Base-by-base conservation (phyloP, 2,888 invertebrate genomes). In the Melanargia galathea region DNA sequence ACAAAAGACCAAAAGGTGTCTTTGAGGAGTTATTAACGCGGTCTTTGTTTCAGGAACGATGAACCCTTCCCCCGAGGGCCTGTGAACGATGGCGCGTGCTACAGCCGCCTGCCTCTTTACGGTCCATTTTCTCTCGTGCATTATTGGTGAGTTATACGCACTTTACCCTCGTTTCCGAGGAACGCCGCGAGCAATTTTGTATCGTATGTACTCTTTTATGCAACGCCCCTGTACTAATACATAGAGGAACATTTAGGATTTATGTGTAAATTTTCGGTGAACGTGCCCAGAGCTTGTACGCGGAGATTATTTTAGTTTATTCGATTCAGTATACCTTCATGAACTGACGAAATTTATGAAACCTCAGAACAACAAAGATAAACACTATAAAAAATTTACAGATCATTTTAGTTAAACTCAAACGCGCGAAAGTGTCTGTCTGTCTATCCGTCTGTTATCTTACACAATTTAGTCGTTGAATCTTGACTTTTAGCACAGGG, bases 41-140 rank as follows among this genome's bases (percentile, higher is more conserved):
- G 73, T 75, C 78, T 86, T 89, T 89, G 87, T 88, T 90, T 74
- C 84, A 90, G 90, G 84, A 80, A 80, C 83, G 77, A 84, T 86
- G 87, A 83, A 80, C 83, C 73, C 74, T 65, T 74, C 69, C 73
- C 74, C 65, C 61, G 69, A 68, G 71, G 73, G 72, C 69, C 70
- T 72, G 75, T 73, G 72, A 74, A 80, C 75, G 76, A 91, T 90
- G 90, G 84, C 84, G 78, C 83, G 84, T 61, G 75, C 71, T 64
- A 74, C 81, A 67, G 80, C 83, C 70, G 81, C 83, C 74, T 87
- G 81, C 82, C 81, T 91, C 72, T 87, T 91, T 77, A 87, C 87
- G 71, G 86, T 85, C 75, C 85, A 90, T 83, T 90, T 91, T 80
- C 84, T 91, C 73, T 87, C 87, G 65, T 88, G 82, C 75, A 83